phyloP scores from a whole-genome alignment of 53 echinoderm and acorn worm species.

The Temnopleurus reevesii region DNA sequence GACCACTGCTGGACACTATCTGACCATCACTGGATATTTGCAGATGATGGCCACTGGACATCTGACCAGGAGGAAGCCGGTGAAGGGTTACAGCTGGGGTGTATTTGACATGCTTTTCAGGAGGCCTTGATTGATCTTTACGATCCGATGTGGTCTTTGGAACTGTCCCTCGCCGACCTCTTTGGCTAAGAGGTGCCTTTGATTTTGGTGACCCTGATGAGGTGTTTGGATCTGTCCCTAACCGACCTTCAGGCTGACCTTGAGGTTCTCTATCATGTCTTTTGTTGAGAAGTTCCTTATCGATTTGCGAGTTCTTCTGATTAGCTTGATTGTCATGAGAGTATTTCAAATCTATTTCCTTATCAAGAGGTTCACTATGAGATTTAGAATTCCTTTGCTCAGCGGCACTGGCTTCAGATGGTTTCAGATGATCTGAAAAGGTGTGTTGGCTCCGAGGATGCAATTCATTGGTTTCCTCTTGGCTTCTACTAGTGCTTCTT shows the following conservation, averaged over 20 bases:
- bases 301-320: background rate
- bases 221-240: background rate
- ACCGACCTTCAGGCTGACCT: background rate
- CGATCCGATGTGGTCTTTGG: background rate
- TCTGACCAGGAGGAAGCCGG: slow-evolving; percentile 10
- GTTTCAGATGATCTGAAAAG: background rate
- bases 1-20: background rate
- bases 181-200: too few species aligned
- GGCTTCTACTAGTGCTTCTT: background rate
- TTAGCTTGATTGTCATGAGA: background rate
- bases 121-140: background rate
- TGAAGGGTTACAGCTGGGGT: slow-evolving; percentile 72
- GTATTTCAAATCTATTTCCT: too few species aligned
- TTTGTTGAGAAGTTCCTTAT: background rate
- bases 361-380: too few species aligned
- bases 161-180: too few species aligned
- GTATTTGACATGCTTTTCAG: slow-evolving; percentile 58
- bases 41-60: background rate
- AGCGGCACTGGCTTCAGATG: background rate
- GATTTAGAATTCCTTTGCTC: background rate
- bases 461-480: background rate
- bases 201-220: background rate
- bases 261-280: background rate
- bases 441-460: background rate
- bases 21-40: too few species aligned